A percentile compares a stretch with the other conserved stretches of the same genome.
Conservation (phyloP, 2,113 vertebrate species). For the Isurus oxyrinchus region DNA sequence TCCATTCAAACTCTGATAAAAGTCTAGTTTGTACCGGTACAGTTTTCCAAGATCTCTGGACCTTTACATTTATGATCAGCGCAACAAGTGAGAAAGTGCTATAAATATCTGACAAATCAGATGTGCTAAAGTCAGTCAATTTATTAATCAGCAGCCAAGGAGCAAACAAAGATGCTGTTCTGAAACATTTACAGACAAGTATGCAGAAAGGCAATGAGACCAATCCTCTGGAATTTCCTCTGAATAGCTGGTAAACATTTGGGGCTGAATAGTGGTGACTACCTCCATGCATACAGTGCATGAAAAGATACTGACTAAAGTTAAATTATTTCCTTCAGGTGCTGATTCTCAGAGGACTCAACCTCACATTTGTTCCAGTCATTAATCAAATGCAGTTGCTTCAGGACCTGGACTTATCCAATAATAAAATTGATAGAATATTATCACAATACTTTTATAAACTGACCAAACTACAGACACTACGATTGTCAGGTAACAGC, state of each 20-base stretch:
- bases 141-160: background rate
- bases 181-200: background rate
- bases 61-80: background rate
- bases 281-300: background rate
- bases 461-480: background rate
- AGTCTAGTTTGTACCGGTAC: background rate
- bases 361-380: constrained; percentile 22
- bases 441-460: constrained; percentile 26
- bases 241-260: background rate
- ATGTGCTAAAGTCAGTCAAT: background rate
- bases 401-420: constrained; percentile 27
- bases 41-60: background rate
- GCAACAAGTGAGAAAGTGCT: background rate
- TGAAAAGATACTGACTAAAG: background rate
- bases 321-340: constrained; percentile 19
- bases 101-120: background rate
- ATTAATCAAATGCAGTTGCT: constrained; percentile 33
- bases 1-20: background rate
- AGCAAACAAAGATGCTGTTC: background rate
- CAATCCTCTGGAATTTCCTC: background rate
- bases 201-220: background rate
- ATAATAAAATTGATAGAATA: constrained; percentile 8
- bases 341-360: constrained; percentile 25
- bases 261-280: background rate
- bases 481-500: constrained; percentile 21